phyloP scores from a whole-genome alignment of 2,888 invertebrate species.

The Meandrusa payeni region DNA sequence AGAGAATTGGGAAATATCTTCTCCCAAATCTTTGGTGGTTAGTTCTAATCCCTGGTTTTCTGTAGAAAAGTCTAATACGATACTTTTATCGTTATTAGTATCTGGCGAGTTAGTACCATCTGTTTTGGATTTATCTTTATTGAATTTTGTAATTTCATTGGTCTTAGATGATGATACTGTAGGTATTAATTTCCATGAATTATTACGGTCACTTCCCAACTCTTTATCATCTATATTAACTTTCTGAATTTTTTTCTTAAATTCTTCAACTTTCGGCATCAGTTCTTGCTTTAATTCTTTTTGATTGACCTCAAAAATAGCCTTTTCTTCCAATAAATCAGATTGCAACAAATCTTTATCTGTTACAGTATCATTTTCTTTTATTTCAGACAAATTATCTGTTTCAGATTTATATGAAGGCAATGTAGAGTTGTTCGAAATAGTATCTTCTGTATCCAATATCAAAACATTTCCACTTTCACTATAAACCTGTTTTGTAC shows the following conservation, averaged over 20 bases:
- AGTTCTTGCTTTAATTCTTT: conserved; percentile 41
- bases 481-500: background rate
- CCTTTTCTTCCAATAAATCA: conserved; percentile 21
- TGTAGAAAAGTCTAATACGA: conserved; percentile 61
- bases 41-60: conserved; percentile 87
- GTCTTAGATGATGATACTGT: conserved; percentile 76
- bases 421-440: conserved; percentile 10
- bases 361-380: conserved; percentile 13
- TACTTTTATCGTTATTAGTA: conserved; percentile 53
- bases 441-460: background rate
- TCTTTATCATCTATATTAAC: conserved; percentile 72
- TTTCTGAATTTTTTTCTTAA: conserved; percentile 73
- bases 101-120: conserved; percentile 45
- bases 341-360: too few species aligned
- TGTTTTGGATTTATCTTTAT: conserved; percentile 61
- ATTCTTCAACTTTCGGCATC: conserved; percentile 65
- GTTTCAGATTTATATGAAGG: conserved; percentile 22
- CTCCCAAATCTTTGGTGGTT: conserved; percentile 85
- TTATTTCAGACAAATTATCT: conserved; percentile 16
- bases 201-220: conserved; percentile 57
- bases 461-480: background rate
- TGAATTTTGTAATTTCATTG: conserved; percentile 52
- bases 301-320: conserved; percentile 27
- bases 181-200: conserved; percentile 81
- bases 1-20: conserved; percentile 88